A percentile compares a stretch with the other conserved stretches of the same genome.
Evolutionary conservation across 2,888 invertebrate species (phyloP).

Genomic region (Mellilla xanthometata): DNA sequence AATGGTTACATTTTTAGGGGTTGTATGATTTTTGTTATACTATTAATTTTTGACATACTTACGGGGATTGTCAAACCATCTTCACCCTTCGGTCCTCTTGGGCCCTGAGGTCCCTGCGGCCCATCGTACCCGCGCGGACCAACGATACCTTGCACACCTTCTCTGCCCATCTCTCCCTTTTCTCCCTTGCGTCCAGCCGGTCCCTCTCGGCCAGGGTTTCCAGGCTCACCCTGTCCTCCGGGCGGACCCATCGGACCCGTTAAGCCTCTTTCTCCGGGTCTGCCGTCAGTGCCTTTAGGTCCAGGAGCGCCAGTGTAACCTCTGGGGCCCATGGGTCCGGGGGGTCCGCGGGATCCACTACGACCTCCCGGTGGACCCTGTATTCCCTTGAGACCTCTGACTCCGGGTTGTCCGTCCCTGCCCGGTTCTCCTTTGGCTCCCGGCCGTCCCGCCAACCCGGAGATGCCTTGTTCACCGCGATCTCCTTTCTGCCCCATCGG

Average conservation of each 20-base stretch:
- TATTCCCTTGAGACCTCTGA: conserved; percentile 88
- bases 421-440: conserved; percentile 92
- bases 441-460: conserved; percentile 86
- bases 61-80: conserved; percentile 89
- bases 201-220: conserved; percentile 88
- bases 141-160: conserved; percentile 85
- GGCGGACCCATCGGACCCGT: conserved; percentile 69
- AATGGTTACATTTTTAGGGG: too few relatives aligned
- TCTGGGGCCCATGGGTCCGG: conserved; percentile 85
- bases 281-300: conserved; percentile 85
- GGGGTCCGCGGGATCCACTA: conserved; percentile 88
- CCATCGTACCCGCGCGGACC: conserved; percentile 87
- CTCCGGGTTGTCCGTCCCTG: conserved; percentile 85
- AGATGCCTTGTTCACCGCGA: conserved; percentile 89
- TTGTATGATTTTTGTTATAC: too few relatives aligned
- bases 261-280: conserved; percentile 82
- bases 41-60: conserved; percentile 47
- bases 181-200: conserved; percentile 87
- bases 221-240: conserved; percentile 87
- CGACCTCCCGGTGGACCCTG: conserved; percentile 92
- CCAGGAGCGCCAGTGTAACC: conserved; percentile 87
- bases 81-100: conserved; percentile 88
- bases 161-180: conserved; percentile 87
- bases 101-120: conserved; percentile 87
- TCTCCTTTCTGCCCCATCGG: conserved; percentile 93